A percentile compares a stretch with the other conserved stretches of the same genome.
phyloP scores from a whole-genome alignment of 1,140 invertebrate genomes.

The Dendroctonus ponderosae region DNA sequence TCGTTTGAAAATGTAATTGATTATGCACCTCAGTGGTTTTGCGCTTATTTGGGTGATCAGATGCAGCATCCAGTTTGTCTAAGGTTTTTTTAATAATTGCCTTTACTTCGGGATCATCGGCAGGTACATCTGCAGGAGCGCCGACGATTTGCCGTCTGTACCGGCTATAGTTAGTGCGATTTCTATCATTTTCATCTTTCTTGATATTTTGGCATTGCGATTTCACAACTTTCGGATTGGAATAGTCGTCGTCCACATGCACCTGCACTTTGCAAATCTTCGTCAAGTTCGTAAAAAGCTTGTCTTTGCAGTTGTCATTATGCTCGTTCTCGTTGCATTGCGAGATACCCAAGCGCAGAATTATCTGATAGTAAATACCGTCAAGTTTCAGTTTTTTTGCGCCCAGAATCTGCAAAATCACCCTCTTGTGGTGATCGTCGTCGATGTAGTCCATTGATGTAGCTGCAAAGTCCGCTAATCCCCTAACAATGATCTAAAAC shows the following conservation, averaged over 20 bases:
- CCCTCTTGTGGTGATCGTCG: conserved; percentile 46
- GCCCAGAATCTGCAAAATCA: conserved; percentile 46
- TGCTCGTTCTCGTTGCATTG: conserved; percentile 44
- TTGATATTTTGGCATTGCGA: conserved; percentile 47
- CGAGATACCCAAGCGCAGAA: conserved; percentile 44
- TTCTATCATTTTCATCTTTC: conserved; percentile 39
- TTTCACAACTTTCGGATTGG: conserved; percentile 46
- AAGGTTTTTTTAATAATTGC: conserved; percentile 48
- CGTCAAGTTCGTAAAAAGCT: conserved; percentile 40
- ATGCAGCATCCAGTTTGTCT: conserved; percentile 29
- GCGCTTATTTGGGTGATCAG: conserved; percentile 29
- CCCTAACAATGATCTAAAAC: conserved; percentile 37
- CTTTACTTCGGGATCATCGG: conserved; percentile 48
- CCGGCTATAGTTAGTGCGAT: conserved; percentile 39
- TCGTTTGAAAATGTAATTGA: background rate
- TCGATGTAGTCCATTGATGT: conserved; percentile 47
- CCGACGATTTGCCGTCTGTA: conserved; percentile 30
- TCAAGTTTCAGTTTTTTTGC: conserved; percentile 46
- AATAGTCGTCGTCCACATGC: conserved; percentile 44
- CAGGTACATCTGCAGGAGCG: conserved; percentile 25
- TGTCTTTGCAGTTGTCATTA: conserved; percentile 39
- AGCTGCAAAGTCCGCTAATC: conserved; percentile 47
- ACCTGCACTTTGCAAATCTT: conserved; percentile 48
- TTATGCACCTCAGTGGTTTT: conserved; percentile 33
- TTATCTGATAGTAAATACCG: conserved; percentile 46